Base-by-base conservation (phyloP, 2,797 vertebrate genomes). In the Platalea minor region DNA sequence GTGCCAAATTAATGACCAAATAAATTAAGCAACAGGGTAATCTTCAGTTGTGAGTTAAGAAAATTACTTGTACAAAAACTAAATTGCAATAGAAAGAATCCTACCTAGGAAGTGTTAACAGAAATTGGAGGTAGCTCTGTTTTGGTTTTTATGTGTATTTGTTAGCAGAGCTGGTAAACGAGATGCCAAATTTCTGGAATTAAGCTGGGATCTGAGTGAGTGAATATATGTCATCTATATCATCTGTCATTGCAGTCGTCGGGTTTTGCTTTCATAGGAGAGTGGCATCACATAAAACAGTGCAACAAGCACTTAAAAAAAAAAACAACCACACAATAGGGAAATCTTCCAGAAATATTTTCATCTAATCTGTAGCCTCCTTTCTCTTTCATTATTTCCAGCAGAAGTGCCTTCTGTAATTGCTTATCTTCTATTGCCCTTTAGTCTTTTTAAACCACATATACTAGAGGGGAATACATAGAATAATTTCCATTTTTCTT, bases 1-100 rank as follows among this genome's bases (percentile, higher is more conserved):
- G 87, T 85, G 84, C 82, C 63, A 57, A 65, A 83, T 90, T 95
- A 96, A 96, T 77, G 91, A 94, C 80, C 88, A 89, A 96, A 96
- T 59, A 91, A 93, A 93, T 65, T 20, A 95, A 96, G 79, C 90
- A 95, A 95, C 63, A 64, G 89, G 63, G 78, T 85, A 84, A 96
- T 82, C 91, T 86, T 78, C 65, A 85, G 41, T 14, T 56, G 93
- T 39, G 75, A 94, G 89, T 89, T 79, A 92, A 77, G 78, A 74
- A 93, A 94, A 95, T 72, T 5, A 76, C 68, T 63, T 53, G 77
- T 45, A 48, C 39, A 45, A 73, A 72, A 78, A 88, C 79, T 84
- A 81, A 93, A 83, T 80, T 74, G 89, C 24, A 64, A n/a, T 3
- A 33, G 81, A 75, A 88, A 90, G 80, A 97, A 89, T 81, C 95